These are phyloP conservation scores for Pyxicephalus adspersus DNA, from an alignment of 2,113 vertebrate genomes.

Conservation along the genomic window DNA sequence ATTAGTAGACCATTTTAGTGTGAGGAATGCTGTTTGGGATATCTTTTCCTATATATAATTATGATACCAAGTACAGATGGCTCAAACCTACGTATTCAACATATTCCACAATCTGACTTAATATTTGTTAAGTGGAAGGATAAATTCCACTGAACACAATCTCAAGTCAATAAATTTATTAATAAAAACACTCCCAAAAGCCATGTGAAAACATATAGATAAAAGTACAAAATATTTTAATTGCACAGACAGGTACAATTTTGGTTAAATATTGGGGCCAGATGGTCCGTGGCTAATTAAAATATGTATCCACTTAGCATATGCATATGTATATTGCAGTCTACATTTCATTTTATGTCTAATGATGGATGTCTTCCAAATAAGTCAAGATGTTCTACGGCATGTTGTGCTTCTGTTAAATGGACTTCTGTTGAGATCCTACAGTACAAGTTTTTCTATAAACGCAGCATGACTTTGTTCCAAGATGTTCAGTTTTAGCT, in stretches of 20 bases:
- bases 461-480: constrained; percentile 51
- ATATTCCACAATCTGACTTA: background rate
- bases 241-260: constrained; percentile 41
- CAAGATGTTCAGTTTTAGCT: constrained; percentile 48
- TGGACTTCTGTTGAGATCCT: constrained; percentile 51
- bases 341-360: constrained; percentile 51
- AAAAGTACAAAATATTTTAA: constrained; percentile 40
- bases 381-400: constrained; percentile 53
- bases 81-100: constrained; percentile 9
- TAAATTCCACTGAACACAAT: background rate
- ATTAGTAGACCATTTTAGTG: constrained; percentile 18
- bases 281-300: constrained; percentile 53
- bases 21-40: background rate
- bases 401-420: constrained; percentile 54
- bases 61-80: constrained; percentile 9
- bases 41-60: constrained; percentile 19
- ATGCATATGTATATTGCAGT: constrained; percentile 51
- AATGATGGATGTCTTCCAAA: constrained; percentile 56
- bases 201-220: constrained; percentile 20
- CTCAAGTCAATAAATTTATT: background rate
- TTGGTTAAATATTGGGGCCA: constrained; percentile 46
- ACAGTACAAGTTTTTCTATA: constrained; percentile 48
- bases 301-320: constrained; percentile 54
- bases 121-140: background rate
- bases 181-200: background rate